phyloP scores from a whole-genome alignment of 1,140 invertebrate species.

The Globodera rostochiensis region DNA sequence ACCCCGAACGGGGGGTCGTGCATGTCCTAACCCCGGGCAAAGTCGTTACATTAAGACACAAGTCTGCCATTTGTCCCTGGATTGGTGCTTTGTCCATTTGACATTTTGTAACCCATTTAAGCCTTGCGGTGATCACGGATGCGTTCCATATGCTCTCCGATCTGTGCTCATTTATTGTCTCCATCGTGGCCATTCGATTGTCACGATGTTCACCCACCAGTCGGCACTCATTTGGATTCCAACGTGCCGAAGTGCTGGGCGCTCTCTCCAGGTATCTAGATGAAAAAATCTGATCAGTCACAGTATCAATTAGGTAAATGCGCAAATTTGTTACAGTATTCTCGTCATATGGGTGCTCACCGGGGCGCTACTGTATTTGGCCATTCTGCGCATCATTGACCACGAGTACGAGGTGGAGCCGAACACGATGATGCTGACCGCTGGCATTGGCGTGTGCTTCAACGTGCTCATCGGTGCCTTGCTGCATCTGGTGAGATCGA shows the following conservation, averaged over 20 bases:
- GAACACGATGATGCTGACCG: slow-evolving; percentile 84
- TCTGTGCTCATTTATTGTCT: slow-evolving; percentile 95
- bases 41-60: no score
- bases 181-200: slow-evolving; percentile 87
- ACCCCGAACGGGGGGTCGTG: no score
- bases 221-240: slow-evolving; percentile 78
- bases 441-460: slow-evolving; percentile 83
- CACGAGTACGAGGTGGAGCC: slow-evolving; percentile 83
- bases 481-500: slow-evolving; percentile 39
- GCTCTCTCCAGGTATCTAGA: slow-evolving; percentile 57
- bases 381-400: slow-evolving; percentile 80
- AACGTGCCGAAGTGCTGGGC: slow-evolving; percentile 74
- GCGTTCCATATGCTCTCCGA: slow-evolving; percentile 92
- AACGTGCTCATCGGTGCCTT: slow-evolving; percentile 82
- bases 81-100: background rate
- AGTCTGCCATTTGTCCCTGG: slow-evolving; percentile 13
- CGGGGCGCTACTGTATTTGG: slow-evolving; percentile 87
- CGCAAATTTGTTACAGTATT: slow-evolving; percentile 78
- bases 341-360: slow-evolving; percentile 97
- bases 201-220: slow-evolving; percentile 82
- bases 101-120: background rate
- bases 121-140: slow-evolving; percentile 93
- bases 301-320: background rate
- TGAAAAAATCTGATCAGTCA: no score
- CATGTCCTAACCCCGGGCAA: no score